Conservation (phyloP, 2,113 vertebrate species). For the Pan troglodytes region NHGRI_mPanTro3-v2.1_pri NC_072414.2:86734001-86734500, state of each 20-base stretch:
- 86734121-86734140: conserved; percentile 47
- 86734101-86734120: conserved; percentile 60
- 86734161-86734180: conserved; percentile 30
- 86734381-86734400: conserved; percentile 35
- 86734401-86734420: conserved; percentile 59
- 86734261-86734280: conserved; percentile 25
- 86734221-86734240: conserved; percentile 21
- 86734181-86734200: conserved; percentile 43
- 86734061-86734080: neutral
- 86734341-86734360: conserved; percentile 43
- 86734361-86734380: conserved; percentile 49
- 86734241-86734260: conserved; percentile 7
- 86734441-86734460: conserved; percentile 48
- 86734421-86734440: conserved; percentile 52
- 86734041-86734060: neutral
- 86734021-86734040: neutral
- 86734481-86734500: conserved; percentile 31
- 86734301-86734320: conserved; percentile 43
- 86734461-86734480: conserved; percentile 38
- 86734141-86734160: conserved; percentile 39
- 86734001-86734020: neutral
- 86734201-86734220: neutral
- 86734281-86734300: conserved; percentile 47
- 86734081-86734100: conserved; percentile 50
- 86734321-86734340: conserved; percentile 26